Evolutionary conservation across 2,888 invertebrate genomes (phyloP), one percentile per base, ranked within the genome.

Genomic region (Amphipoea lucens): DNA sequence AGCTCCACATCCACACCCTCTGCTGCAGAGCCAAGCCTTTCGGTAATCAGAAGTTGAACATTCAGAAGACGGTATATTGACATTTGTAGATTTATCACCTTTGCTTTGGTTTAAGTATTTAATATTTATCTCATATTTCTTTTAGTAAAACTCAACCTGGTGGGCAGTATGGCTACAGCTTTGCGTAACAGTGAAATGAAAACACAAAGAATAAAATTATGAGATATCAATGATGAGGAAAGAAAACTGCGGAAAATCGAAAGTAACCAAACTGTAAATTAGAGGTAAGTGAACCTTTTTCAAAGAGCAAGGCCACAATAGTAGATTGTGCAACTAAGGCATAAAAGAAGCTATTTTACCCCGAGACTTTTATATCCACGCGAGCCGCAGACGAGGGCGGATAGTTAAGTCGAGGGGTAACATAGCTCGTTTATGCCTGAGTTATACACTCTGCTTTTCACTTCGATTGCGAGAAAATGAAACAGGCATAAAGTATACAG

Each of bases 281-380:
- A 42, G 12, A 73, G 42, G 14, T 57, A 68, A 77, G 11, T 40
- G n/a, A 70, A 71, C 36, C 42, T 51, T 72, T 62, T 54, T n/a
- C 11, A 73, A 81, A 81, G 63, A 71, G 48, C 12, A 74, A 76
- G 74, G 72, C 12, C 7, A 23, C 17, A 45, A n/a, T n/a, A n/a
- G n/a, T n/a, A n/a, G n/a, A n/a, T n/a, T n/a, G n/a, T n/a, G n/a
- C n/a, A n/a, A n/a, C n/a, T n/a, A n/a, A n/a, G n/a, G n/a, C n/a
- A n/a, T n/a, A n/a, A n/a, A n/a, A n/a, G n/a, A n/a, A n/a, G n/a
- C n/a, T n/a, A n/a, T n/a, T n/a, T n/a, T n/a, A n/a, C n/a, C n/a
- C n/a, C n/a, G n/a, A n/a, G n/a, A n/a, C n/a, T n/a, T n/a, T n/a
- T n/a, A n/a, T n/a, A n/a, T n/a, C n/a, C n/a, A n/a, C n/a, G n/a